Percentiles rank a stretch among this genome's conserved stretches.
Evolutionary conservation across 2,888 invertebrate genomes (phyloP).

Genomic region (Lepidocyrtinus sp.): DNA sequence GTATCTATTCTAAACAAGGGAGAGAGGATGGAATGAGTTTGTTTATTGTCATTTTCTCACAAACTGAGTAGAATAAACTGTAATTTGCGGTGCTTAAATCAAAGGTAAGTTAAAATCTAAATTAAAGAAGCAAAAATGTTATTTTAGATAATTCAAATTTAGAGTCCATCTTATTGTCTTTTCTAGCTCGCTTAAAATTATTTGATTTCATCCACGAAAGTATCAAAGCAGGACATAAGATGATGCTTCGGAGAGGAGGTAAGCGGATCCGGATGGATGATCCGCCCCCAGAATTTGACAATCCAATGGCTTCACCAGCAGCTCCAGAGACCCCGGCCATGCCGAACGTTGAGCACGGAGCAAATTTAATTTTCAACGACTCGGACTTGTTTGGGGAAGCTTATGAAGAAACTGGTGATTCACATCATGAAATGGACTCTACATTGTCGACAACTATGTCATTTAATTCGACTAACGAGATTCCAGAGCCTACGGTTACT

Average conservation of each 20-base stretch:
- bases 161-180: too few relatives aligned
- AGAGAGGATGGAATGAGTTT: too few relatives aligned
- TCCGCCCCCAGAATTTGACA: slow-evolving; percentile 87
- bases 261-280: slow-evolving; percentile 95
- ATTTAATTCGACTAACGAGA: slow-evolving; percentile 15
- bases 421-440: slow-evolving; percentile 42
- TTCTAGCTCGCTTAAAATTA: too few relatives aligned
- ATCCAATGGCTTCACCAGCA: slow-evolving; percentile 73
- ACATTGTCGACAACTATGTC: slow-evolving; percentile 34
- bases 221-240: too few relatives aligned
- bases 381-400: slow-evolving; percentile 54
- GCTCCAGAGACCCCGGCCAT: slow-evolving; percentile 56
- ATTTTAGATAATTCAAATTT: too few relatives aligned
- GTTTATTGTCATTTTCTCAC: too few relatives aligned
- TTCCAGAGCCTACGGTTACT: background rate
- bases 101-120: too few relatives aligned
- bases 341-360: slow-evolving; percentile 24
- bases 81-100: too few relatives aligned
- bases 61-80: too few relatives aligned
- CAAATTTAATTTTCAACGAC: slow-evolving; percentile 49
- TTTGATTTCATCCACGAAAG: too few relatives aligned
- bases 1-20: too few relatives aligned
- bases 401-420: slow-evolving; percentile 47
- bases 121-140: too few relatives aligned
- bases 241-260: slow-evolving; percentile 87